phyloP scores from a whole-genome alignment of 1,140 invertebrate species.

The Penaeus japonicus region DNA sequence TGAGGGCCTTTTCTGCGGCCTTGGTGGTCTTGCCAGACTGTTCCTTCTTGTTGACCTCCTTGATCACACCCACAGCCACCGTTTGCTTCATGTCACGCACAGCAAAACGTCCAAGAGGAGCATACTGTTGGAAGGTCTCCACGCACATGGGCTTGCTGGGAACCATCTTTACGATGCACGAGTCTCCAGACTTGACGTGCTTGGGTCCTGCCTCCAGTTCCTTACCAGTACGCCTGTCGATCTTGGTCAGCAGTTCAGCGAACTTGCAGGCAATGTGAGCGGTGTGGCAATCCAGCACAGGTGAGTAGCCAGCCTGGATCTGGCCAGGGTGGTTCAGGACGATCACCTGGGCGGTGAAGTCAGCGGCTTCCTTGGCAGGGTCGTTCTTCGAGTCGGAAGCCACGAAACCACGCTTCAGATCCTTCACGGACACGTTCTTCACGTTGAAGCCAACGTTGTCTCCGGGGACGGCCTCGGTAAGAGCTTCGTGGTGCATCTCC shows the following conservation, averaged over 20 bases:
- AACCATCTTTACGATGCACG: conserved; percentile 90
- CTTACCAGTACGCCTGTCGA: conserved; percentile 91
- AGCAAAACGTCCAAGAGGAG: conserved; percentile 96
- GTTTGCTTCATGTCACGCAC: conserved; percentile 99
- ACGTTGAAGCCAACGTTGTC: conserved; percentile 99
- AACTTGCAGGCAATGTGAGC: conserved; percentile 99
- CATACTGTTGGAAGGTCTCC: conserved; percentile 97
- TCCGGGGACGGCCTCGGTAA: conserved; percentile 92
- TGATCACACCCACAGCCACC: conserved; percentile 98
- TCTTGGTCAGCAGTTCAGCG: conserved; percentile 96
- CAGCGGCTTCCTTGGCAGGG: conserved; percentile 89
- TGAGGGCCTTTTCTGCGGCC: conserved; percentile 95
- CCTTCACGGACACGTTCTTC: conserved; percentile 99
- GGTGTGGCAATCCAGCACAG: conserved; percentile 97
- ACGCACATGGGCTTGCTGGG: conserved; percentile 97
- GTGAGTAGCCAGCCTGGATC: conserved; percentile 96
- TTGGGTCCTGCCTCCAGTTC: conserved; percentile 69
- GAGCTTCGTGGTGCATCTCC: conserved; percentile 98
- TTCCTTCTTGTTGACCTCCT: conserved; percentile 87
- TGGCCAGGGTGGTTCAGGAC: conserved; percentile 98
- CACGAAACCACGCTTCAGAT: conserved; percentile 95
- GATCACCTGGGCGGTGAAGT: conserved; percentile 96
- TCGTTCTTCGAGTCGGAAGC: conserved; percentile 96
- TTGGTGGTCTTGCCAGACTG: conserved; percentile 93
- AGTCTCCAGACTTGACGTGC: conserved; percentile 94